phyloP scores from a whole-genome alignment of 2,888 invertebrate genomes.

The Syrphus vitripennis region DNA sequence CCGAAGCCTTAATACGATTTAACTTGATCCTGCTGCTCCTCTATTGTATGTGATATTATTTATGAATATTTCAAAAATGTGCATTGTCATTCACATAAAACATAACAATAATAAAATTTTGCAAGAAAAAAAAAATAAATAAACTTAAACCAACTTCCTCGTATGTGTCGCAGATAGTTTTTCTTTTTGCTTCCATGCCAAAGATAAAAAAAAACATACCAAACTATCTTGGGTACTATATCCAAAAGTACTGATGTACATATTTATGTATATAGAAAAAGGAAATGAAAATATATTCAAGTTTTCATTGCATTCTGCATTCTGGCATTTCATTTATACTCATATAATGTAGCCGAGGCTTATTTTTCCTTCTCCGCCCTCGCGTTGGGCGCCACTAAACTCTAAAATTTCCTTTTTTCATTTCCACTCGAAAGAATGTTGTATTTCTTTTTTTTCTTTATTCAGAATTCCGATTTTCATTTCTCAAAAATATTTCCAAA shows the following conservation, averaged over 20 bases:
- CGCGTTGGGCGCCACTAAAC: conserved; percentile 4
- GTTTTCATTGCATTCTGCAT: conserved; percentile 50
- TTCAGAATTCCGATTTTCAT: conserved; percentile 24
- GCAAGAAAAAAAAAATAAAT: background rate
- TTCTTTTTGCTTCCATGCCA: background rate
- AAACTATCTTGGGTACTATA: background rate
- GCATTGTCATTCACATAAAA: conserved; percentile 1
- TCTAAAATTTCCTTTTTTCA: conserved; percentile 27
- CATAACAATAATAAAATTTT: conserved; percentile 4
- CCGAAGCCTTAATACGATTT: background rate
- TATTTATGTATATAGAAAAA: too few species aligned
- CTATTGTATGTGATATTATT: background rate
- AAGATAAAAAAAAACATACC: background rate
- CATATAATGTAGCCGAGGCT: background rate
- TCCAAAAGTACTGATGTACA: background rate
- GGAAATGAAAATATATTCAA: conserved; percentile 51
- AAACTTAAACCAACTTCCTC: background rate
- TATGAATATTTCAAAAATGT: conserved; percentile 8
- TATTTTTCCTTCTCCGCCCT: background rate
- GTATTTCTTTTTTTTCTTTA: background rate
- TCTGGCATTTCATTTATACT: background rate
- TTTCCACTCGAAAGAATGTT: conserved; percentile 40
- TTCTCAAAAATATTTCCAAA: conserved; percentile 38
- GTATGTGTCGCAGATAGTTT: background rate
- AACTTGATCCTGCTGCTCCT: background rate